Evolutionary conservation across 2,113 vertebrate genomes (phyloP), one percentile per base, ranked within the genome.

Genomic region (Gopherus flavomarginatus): DNA sequence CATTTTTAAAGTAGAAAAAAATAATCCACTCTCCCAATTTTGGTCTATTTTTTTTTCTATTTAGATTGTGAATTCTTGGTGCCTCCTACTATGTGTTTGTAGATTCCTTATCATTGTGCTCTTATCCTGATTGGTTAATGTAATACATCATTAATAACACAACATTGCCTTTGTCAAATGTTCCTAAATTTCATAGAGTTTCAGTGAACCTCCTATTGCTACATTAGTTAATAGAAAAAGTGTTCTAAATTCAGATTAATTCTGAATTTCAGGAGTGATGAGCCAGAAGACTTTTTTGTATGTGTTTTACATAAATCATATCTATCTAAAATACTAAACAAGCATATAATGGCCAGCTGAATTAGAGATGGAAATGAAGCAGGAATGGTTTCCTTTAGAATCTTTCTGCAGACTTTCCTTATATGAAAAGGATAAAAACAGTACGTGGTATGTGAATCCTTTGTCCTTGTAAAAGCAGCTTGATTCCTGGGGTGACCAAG

Each of bases 401-500:
- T 44, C 29, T 87, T 65, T 53, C 22, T 50, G 79, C 2, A 11
- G 88, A 1, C 26, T 38, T 86, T 93, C 54, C n/a, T 26, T 52
- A 59, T 52, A 83, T 3, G 88, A 92, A 90, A 11, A 85, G 17
- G n/a, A 54, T 81, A 75, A 86, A 72, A 78, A 75, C 26, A 53
- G 3, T 79, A 54, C 79, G 65, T 50, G 47, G 21, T 42, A 10
- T 31, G 62, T 88, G 29, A 86, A 75, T 81, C 27, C 13, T 96
- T 92, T 26, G 6, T 83, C 95, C 35, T 53, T 78, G 44, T 14
- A 85, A 42, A 90, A 19, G 80, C 5, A 83, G 6, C 3, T 89
- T 86, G 95, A 91, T 95, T 93, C 44, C 81, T 11, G 89, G 13
- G 22, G 10, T 94, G 49, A 83, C 8, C 17, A 62, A 22, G 17